Evolutionary conservation across 2,113 vertebrate species (phyloP).

Genomic region (Lycaon pictus): DNA sequence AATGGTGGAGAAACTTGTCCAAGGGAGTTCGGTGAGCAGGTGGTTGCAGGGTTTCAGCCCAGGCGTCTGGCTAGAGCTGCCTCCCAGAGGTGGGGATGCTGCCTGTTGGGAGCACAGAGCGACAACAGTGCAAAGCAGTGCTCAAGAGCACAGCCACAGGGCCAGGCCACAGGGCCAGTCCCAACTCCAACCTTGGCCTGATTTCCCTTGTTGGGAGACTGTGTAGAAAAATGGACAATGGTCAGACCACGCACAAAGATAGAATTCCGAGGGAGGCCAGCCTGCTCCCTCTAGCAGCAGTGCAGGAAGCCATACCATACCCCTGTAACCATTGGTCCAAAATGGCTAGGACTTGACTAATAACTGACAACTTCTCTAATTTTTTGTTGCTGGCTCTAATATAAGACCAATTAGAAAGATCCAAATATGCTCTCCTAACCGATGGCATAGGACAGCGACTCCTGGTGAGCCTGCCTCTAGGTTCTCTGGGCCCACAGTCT

Average conservation of each 20-base stretch:
- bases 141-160: too few species aligned
- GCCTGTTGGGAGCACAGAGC: rapidly evolving
- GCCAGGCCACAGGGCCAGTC: background rate
- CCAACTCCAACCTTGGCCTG: too few species aligned
- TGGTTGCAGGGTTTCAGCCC: background rate
- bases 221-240: background rate
- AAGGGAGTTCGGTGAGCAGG: background rate
- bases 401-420: background rate
- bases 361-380: background rate
- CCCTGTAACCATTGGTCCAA: background rate
- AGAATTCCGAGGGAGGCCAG: background rate
- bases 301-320: background rate
- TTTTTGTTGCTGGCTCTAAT: background rate
- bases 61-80: background rate
- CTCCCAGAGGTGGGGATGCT: background rate
- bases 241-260: background rate
- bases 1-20: background rate
- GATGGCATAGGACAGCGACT: background rate
- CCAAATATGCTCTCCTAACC: background rate
- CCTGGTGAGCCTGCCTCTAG: background rate
- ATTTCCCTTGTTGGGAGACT: background rate
- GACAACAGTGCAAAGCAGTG: background rate
- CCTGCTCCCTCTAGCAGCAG: background rate
- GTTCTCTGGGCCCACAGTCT: background rate
- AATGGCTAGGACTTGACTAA: background rate